Conservation (phyloP, 1,140 invertebrate genomes). For the Gryon sp. region DNA sequence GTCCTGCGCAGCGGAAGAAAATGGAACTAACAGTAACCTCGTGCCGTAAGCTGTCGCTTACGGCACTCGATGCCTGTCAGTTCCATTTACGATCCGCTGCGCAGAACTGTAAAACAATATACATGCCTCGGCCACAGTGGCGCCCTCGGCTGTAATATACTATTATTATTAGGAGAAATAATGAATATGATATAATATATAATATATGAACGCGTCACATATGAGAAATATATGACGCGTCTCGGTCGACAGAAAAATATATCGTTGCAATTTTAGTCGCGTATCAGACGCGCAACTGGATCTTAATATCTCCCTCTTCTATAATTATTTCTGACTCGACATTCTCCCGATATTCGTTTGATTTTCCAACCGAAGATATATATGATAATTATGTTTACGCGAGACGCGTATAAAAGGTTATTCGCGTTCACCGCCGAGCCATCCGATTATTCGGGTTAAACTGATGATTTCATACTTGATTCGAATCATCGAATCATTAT, state of each 20-base stretch:
- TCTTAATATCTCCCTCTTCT: conserved; percentile 27
- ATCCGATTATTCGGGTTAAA: conserved; percentile 25
- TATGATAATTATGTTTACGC: conserved; percentile 30
- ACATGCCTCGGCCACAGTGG: too few relatives aligned
- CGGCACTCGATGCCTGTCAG: too few relatives aligned
- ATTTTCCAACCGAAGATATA: conserved; percentile 29
- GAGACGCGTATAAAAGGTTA: conserved; percentile 40
- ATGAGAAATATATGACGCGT: background rate
- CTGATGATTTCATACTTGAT: conserved; percentile 31
- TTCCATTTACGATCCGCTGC: too few relatives aligned
- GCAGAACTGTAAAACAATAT: too few relatives aligned
- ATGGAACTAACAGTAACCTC: too few relatives aligned
- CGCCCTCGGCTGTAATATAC: too few relatives aligned
- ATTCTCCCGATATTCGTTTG: conserved; percentile 39
- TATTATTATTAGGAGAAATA: conserved; percentile 42
- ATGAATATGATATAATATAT: too few relatives aligned
- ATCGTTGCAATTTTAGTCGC: conserved; percentile 33
- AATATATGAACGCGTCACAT: too few relatives aligned
- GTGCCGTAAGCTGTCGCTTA: too few relatives aligned
- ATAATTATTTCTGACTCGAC: conserved; percentile 41
- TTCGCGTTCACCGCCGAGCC: conserved; percentile 32
- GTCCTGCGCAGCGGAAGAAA: too few relatives aligned
- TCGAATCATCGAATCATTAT: conserved; percentile 13
- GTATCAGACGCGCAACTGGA: conserved; percentile 23
- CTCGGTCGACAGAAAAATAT: conserved; percentile 11